Percentiles rank a stretch among this genome's conserved stretches.
phyloP scores from a whole-genome alignment of 2,797 vertebrate genomes.

The Ibycter americanus region DNA sequence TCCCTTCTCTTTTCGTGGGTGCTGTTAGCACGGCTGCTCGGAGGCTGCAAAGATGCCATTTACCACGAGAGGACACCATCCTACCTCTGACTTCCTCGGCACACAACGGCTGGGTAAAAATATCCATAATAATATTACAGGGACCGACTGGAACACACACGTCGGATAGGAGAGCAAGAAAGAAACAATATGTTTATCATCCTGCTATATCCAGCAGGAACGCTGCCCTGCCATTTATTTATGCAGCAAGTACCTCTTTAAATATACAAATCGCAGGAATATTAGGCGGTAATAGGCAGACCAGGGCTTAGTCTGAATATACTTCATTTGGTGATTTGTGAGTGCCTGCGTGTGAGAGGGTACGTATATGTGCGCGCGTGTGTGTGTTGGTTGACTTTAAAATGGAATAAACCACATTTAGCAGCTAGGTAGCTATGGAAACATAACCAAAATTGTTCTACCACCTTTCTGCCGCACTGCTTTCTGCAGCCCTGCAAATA shows the following conservation, averaged over 20 bases:
- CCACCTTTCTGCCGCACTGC: constrained; percentile 74
- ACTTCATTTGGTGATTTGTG: constrained; percentile 38
- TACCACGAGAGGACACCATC: constrained; percentile 75
- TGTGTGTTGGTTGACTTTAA: constrained; percentile 75
- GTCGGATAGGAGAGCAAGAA: not conserved
- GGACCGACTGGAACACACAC: constrained; percentile 51
- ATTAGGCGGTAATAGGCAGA: constrained; percentile 59
- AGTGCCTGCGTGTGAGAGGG: not conserved
- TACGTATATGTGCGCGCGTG: not conserved
- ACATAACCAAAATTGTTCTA: constrained; percentile 80
- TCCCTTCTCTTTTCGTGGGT: not conserved
- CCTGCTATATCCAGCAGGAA: constrained; percentile 24
- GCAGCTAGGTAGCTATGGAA: constrained; percentile 83
- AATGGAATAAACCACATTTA: constrained; percentile 78
- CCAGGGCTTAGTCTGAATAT: constrained; percentile 54
- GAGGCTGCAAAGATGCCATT: constrained; percentile 22
- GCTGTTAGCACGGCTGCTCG: not conserved
- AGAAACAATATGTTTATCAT: constrained; percentile 37
- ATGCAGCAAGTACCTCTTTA: constrained; percentile 57
- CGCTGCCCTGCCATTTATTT: constrained; percentile 50
- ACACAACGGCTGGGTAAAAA: not conserved
- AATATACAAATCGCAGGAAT: constrained; percentile 43
- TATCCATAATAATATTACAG: constrained; percentile 12
- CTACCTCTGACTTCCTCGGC: constrained; percentile 58
- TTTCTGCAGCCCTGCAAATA: constrained; percentile 70